Evolutionary conservation across 2,113 vertebrate genomes (phyloP), one percentile per base, ranked within the genome.

Genomic region (Halcyon senegalensis): DNA sequence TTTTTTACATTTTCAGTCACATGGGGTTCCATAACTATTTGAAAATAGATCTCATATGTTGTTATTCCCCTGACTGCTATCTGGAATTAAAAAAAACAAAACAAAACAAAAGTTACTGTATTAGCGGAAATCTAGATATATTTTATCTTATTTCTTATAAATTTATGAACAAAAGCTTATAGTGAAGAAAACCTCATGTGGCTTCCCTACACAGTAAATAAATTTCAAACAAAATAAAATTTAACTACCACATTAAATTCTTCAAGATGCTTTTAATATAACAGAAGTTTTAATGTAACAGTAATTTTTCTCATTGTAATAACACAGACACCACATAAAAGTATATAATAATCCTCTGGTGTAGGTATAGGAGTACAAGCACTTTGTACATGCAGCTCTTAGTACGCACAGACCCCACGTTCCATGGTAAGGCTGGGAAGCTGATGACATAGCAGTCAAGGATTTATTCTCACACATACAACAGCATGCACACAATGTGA

Each of bases 41-140:
- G 67, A 79, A 79, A 82, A 43, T 2, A 53, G 7, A 50, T 16
- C 7, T 63, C 1, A 3, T 30, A 9, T 17, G 68, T 89, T 46
- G 4, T 43, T 46, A n/a, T 68, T 68, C 7, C 18, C 13, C 31
- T 44, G 44, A 37, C 3, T 56, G 4, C 7, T 51, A 9, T 41
- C 5, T 76, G 17, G 9, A 82, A 56, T 12, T 51, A 17, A 78
- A 4, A 9, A 56, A 33, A 73, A 35, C 35, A 5, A 10, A 50
- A 12, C 2, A 25, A 28, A 15, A 3, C 19, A 43, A 7, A 23
- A 48, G 16, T 13, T 4, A 5, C 7, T 3, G 2, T 4, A 3
- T 30, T 48, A 78, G 6, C 74, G 72, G 16, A 80, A 68, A 76
- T 55, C 13, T 59, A 68, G 7, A 27, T 60, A 5, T 15, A 30